These are phyloP conservation scores for Formica selysi DNA, from an alignment of 1,140 invertebrate genomes.

Conservation along the genomic window DNA sequence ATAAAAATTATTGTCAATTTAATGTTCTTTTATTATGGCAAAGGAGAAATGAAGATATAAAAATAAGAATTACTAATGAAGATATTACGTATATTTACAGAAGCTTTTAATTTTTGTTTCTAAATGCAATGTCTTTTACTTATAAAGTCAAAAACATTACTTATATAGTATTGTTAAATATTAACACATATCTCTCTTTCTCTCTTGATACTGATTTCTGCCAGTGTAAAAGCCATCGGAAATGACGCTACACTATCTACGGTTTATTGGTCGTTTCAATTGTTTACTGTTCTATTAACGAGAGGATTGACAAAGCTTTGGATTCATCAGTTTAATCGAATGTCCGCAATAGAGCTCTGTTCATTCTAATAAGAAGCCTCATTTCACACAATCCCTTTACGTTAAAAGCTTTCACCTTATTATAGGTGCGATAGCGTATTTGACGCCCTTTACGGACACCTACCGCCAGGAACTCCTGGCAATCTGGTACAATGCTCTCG, in stretches of 20 bases:
- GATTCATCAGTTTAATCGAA: slow-evolving; percentile 27
- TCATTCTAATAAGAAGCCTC: neutral
- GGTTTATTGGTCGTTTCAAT: slow-evolving; percentile 26
- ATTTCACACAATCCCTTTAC: slow-evolving; percentile 23
- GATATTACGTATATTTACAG: neutral
- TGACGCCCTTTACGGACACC: slow-evolving; percentile 89
- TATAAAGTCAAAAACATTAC: neutral
- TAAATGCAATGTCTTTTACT: neutral
- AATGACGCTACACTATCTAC: slow-evolving; percentile 34
- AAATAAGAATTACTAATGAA: neutral
- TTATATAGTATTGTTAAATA: neutral
- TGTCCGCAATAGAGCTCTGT: slow-evolving; percentile 39
- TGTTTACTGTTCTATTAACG: slow-evolving; percentile 40
- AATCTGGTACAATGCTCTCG: slow-evolving; percentile 76
- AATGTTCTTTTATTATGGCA: neutral
- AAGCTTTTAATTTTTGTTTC: neutral
- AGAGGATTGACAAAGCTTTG: slow-evolving; percentile 34
- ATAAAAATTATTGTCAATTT: neutral
- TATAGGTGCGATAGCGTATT: slow-evolving; percentile 90
- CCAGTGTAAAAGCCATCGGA: neutral
- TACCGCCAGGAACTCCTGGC: slow-evolving; percentile 84
- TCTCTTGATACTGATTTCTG: neutral
- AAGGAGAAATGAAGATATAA: neutral
- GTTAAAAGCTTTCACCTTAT: slow-evolving; percentile 9
- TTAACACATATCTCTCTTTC: neutral